These are phyloP conservation scores for Oenanthe oenanthe DNA, from an alignment of 2,113 vertebrate genomes.

Conservation along the genomic window DNA sequence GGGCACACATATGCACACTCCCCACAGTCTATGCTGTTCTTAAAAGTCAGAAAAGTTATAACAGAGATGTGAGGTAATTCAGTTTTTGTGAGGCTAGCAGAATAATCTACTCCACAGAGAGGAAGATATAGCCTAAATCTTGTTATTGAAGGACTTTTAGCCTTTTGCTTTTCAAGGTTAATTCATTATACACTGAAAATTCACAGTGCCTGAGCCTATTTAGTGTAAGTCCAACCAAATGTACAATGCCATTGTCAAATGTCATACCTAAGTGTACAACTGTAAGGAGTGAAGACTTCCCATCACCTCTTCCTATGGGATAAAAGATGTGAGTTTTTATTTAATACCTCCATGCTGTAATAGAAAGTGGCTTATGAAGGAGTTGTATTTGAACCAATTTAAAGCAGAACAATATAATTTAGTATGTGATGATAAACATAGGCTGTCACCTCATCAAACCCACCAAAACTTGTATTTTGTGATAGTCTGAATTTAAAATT, in stretches of 20 bases:
- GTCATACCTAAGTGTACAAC: background rate
- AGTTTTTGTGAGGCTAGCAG: background rate
- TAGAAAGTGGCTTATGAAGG: background rate
- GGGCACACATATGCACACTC: rapidly evolving
- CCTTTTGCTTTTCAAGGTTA: background rate
- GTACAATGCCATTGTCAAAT: background rate
- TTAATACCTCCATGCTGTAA: background rate
- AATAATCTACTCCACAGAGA: background rate
- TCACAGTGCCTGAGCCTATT: background rate
- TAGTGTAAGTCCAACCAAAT: background rate
- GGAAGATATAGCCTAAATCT: background rate
- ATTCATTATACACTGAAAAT: background rate
- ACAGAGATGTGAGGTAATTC: background rate
- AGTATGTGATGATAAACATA: background rate
- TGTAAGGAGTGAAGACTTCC: background rate
- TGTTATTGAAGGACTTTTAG: background rate
- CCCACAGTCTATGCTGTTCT: background rate
- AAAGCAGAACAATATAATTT: background rate
- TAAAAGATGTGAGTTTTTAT: background rate
- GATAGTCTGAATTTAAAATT: background rate
- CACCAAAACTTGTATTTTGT: background rate
- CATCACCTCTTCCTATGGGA: background rate
- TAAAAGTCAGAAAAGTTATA: background rate
- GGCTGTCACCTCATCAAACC: background rate
- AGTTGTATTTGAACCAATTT: background rate